Base-by-base conservation (phyloP, 2,113 vertebrate species). In the Bubo blakistoni region DNA sequence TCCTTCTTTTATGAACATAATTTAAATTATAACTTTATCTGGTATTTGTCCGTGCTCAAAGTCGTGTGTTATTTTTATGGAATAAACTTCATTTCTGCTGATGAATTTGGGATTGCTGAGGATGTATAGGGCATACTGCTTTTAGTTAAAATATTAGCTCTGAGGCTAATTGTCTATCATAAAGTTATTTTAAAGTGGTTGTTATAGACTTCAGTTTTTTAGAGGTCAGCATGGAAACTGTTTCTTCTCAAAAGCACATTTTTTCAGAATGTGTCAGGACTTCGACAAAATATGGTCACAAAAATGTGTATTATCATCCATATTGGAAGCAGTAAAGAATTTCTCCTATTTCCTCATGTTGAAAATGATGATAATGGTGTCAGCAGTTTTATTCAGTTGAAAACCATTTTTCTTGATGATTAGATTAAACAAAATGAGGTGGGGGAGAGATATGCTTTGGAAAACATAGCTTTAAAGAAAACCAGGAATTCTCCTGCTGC, bases 321-420 rank as follows among this genome's bases (percentile, higher is more conserved):
- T 97, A 92, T 91, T 88, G 89, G 94, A 91, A 94, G 49, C 93
- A 90, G 91, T 94, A 96, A 87, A 79, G 55, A 81, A 42, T 91
- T 81, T 46, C 38, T 88, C 42, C 67, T 81, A 29, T 78, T 92
- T 86, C 49, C 44, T n/a, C 86, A 79, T 0, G n/a, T 51, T 59
- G 74, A 87, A 92, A 90, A 74, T 5, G 42, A 55, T 78, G 71
- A 80, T 94, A 85, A 94, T 88, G 16, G 55, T 84, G 86, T 85
- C 85, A 86, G 77, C 86, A 86, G n/a, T 95, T 91, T 88, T 94
- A 84, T 95, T 97, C 92, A 86, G 72, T 94, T 84, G 88, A 96
- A 96, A 93, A 61, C 57, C 55, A 95, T 95, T 92, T 83, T 91
- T 95, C 94, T 96, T 92, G 51, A 86, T 92, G 91, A 94, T 90